Evolutionary conservation across 2,888 invertebrate genomes (phyloP), one percentile per base, ranked within the genome.

Genomic region (Drosophila multiciliata): DNA sequence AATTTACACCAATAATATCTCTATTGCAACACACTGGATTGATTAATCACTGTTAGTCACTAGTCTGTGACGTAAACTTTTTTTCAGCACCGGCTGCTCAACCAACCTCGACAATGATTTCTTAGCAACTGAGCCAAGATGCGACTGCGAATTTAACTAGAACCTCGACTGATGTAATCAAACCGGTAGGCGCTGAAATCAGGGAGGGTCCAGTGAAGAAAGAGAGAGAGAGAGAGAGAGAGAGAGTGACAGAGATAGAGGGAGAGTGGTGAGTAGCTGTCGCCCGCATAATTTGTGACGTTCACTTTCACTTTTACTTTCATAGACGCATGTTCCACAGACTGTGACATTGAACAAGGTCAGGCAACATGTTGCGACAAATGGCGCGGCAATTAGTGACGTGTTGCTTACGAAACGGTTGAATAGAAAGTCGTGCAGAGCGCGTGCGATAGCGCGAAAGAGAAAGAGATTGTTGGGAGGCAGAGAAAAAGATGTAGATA

Each of bases 271-370:
- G 26, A 23, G 29, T 12, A 8, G 33, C n/a, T 32, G n/a, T 8
- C 15, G 4, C 17, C 36, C 48, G 52, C 53, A 48, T 15, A 15
- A 50, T 57, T 66, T 66, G 81, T 85, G 85, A 88, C 90, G 90
- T 85, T 29, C 38, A 77, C 88, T 89, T 90, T 85, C 88, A 86
- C 87, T 85, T 55, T 55, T 33, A 38, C 15, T 45, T 88, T 85
- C 32, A 48, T 50, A 32, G 48, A 80, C 87, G 84, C 87, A 84
- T 84, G 84, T 72, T 59, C 58, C 20, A 62, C 53, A 54, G 52
- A 35, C 35, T 26, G 20, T 90, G 87, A 87, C 87, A 87, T 87
- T 87, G 87, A 80, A 90, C 87, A 87, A 87, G 87, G 87, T 87
- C 87, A 90, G 53, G 66, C 87, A 79, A 76, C 81, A 87, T 85